Evolutionary conservation across 2,888 invertebrate genomes (phyloP), one percentile per base, ranked within the genome.

Genomic region (Hemistola chrysoprasaria): DNA sequence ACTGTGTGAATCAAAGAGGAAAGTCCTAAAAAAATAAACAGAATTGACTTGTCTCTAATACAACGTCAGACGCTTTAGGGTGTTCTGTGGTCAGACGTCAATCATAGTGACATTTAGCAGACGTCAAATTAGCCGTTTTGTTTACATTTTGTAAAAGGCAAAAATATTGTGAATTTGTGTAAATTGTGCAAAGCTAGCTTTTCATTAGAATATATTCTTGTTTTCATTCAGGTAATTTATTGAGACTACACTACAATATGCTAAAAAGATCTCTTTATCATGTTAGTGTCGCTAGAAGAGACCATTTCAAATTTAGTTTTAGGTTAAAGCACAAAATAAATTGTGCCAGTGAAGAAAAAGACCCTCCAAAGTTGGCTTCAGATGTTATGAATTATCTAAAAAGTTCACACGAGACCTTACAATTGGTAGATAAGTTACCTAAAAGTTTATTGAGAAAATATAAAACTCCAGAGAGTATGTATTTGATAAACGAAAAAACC

Each of bases 381-480:
- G 87, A 86, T 52, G 75, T 88, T 10, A 26, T 44, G 21, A 39
- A 44, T 10, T 44, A 11, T 7, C 8, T 44, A 11, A 8, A 39
- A 44, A 44, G 34, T 21, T 26, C 34, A 5, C 34, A 38, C 3
- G 38, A 44, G 23, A 11, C 34, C 11, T 47, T 77, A 6, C 76
- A 74, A 32, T 86, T 76, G 53, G 59, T 88, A 49, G 68, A 75
- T 48, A 65, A 67, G 32, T 48, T 88, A 40, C 88, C 88, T 2
- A 79, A 71, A 38, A 35, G 51, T 29, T 65, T 88, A 26, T 52
- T 87, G 8, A 78, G 56, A 50, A 88, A 87, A 50, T 86, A 79
- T 53, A 82, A 77, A 51, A 61, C 73, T 1, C 74, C 74, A 3
- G 73, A 76, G 41, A 73, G 66, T 39, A 80, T 90, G 73, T 90